These are phyloP conservation scores for Pimephales promelas DNA, from an alignment of 2,113 vertebrate genomes.

Conservation along the genomic window DNA sequence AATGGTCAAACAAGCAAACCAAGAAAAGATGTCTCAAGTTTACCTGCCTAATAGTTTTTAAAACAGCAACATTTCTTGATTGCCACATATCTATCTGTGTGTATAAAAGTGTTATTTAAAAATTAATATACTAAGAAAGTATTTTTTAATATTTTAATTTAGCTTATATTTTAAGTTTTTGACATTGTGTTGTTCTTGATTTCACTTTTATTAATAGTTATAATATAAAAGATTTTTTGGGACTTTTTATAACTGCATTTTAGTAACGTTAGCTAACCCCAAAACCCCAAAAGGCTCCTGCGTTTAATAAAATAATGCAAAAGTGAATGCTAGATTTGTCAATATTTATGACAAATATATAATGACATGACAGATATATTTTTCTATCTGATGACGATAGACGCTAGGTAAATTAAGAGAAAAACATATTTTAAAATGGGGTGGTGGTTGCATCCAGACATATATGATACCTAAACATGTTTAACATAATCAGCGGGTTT, in stretches of 20 bases:
- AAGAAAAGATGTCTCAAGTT: not conserved
- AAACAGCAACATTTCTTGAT: too few relatives aligned
- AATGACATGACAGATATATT: not conserved
- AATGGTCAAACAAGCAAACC: not conserved
- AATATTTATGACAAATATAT: not conserved
- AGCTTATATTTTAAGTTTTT: too few relatives aligned
- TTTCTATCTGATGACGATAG: not conserved
- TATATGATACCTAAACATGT: not conserved
- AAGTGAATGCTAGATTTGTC: not conserved
- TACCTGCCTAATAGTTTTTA: too few relatives aligned
- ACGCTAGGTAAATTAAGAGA: not conserved
- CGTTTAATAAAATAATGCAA: not conserved
- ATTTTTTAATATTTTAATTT: too few relatives aligned
- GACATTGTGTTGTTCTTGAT: too few relatives aligned
- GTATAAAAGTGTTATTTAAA: too few relatives aligned
- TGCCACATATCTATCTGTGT: too few relatives aligned
- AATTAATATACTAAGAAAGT: too few relatives aligned
- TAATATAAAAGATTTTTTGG: not conserved
- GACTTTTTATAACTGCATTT: not conserved
- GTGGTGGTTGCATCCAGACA: not conserved
- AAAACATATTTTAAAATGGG: not conserved
- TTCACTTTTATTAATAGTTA: not conserved
- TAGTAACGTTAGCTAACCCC: not conserved
- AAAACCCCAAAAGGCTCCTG: not conserved
- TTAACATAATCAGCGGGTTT: not conserved